A percentile compares a stretch with the other conserved stretches of the same genome.
phyloP scores from a whole-genome alignment of 1,140 invertebrate genomes.

The Odontomachus brunneus region DNA sequence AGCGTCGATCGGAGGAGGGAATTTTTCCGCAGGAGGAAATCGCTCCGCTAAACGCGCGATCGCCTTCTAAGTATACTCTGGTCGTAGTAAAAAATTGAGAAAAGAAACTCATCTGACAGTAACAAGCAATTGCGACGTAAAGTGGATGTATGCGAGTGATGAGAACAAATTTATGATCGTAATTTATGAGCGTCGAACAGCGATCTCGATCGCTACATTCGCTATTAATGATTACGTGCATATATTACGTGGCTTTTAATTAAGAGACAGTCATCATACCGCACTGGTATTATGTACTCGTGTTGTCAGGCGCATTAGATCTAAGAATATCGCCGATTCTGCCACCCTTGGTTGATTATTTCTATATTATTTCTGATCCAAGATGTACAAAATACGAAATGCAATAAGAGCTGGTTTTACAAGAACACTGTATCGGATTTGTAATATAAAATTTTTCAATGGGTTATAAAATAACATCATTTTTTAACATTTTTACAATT shows the following conservation, averaged over 20 bases:
- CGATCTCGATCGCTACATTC: slow-evolving; percentile 29
- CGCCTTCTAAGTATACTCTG: background rate
- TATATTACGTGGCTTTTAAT: slow-evolving; percentile 68
- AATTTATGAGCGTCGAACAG: slow-evolving; percentile 26
- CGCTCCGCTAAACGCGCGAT: background rate
- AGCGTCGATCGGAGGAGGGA: no score
- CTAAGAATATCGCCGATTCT: slow-evolving; percentile 74
- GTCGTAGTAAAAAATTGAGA: slow-evolving; percentile 2
- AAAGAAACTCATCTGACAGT: background rate
- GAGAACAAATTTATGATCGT: no score
- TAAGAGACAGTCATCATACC: slow-evolving; percentile 62
- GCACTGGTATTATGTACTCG: slow-evolving; percentile 66
- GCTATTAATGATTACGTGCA: slow-evolving; percentile 73
- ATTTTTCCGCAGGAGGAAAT: slow-evolving; percentile 31
- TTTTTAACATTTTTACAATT: no score
- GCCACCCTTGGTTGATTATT: slow-evolving; percentile 21
- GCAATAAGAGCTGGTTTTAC: no score
- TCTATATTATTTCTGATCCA: background rate
- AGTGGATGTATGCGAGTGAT: background rate
- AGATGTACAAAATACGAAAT: no score
- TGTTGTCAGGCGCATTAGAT: slow-evolving; percentile 54
- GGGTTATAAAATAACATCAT: no score
- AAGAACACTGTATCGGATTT: no score
- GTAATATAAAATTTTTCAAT: no score
- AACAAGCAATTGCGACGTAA: slow-evolving; percentile 21